phyloP scores from a whole-genome alignment of 2,797 vertebrate genomes.

The Notolepis coatsorum region DNA sequence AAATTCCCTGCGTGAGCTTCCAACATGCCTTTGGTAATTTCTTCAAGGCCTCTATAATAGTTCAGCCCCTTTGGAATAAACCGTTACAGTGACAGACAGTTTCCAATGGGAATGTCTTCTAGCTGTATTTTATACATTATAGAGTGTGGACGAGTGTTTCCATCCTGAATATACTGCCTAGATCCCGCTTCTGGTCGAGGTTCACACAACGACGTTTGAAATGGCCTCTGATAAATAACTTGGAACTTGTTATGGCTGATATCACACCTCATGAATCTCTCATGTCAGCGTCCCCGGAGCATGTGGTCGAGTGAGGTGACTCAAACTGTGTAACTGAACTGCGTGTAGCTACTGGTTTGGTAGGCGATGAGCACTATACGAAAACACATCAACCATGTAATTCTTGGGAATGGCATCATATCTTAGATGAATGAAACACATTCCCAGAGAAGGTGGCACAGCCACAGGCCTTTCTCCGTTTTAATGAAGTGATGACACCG shows the following conservation, averaged over 20 bases:
- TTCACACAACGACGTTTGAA: conserved; percentile 29
- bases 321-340: conserved; percentile 40
- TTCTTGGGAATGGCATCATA: neutral
- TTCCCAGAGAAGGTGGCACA: conserved; percentile 46
- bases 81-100: conserved; percentile 53
- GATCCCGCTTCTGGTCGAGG: conserved; percentile 26
- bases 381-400: neutral
- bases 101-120: conserved; percentile 47
- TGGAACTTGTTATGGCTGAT: neutral
- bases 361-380: neutral
- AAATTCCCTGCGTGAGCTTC: conserved; percentile 80
- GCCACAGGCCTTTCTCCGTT: conserved; percentile 23
- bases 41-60: conserved; percentile 61
- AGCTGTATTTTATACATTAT: conserved; percentile 52
- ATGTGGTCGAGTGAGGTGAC: conserved; percentile 8
- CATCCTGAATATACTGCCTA: conserved; percentile 31
- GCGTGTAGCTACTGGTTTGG: neutral
- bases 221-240: conserved; percentile 17
- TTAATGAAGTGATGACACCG: conserved; percentile 49
- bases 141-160: conserved; percentile 59
- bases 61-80: conserved; percentile 55
- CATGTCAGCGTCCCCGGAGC: conserved; percentile 1
- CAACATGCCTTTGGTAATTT: conserved; percentile 79
- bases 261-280: neutral
- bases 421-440: conserved; percentile 4